A percentile compares a stretch with the other conserved stretches of the same genome.
These are phyloP conservation scores for Empidonax traillii DNA, from an alignment of 2,113 vertebrate genomes.

Conservation along the genomic window DNA sequence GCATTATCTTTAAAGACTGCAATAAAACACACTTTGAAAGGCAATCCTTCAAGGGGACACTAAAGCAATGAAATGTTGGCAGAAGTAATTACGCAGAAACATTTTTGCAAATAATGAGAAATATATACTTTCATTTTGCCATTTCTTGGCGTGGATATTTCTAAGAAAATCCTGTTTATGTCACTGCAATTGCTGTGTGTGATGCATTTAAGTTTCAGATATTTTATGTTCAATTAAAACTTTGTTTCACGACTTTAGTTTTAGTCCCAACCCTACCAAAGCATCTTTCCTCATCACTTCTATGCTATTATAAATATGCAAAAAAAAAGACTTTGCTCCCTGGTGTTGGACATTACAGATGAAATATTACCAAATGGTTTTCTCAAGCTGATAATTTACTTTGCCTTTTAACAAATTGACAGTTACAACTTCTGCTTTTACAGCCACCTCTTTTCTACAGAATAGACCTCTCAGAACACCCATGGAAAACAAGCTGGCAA, in stretches of 20 bases:
- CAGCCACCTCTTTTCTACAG: neutral
- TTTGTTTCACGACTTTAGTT: neutral
- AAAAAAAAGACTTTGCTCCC: neutral
- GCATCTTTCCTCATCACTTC: neutral
- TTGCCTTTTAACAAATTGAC: neutral
- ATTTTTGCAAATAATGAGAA: constrained; percentile 13
- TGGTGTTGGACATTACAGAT: neutral
- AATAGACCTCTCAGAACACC: neutral
- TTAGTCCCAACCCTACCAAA: neutral
- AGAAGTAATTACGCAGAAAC: constrained; percentile 23
- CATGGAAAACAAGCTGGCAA: neutral
- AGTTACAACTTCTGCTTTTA: neutral
- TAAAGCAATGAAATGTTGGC: neutral
- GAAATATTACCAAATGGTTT: neutral
- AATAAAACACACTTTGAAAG: neutral
- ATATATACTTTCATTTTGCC: neutral
- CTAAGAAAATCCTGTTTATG: neutral
- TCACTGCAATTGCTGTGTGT: neutral
- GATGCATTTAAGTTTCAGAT: neutral
- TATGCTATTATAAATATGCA: neutral
- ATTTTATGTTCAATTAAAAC: neutral
- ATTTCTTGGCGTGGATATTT: neutral
- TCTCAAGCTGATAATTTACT: neutral
- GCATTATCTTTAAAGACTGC: neutral
- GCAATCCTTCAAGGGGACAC: neutral